These are phyloP conservation scores for Entomobrya proxima DNA, from an alignment of 2,888 invertebrate genomes.

Conservation along the genomic window DNA sequence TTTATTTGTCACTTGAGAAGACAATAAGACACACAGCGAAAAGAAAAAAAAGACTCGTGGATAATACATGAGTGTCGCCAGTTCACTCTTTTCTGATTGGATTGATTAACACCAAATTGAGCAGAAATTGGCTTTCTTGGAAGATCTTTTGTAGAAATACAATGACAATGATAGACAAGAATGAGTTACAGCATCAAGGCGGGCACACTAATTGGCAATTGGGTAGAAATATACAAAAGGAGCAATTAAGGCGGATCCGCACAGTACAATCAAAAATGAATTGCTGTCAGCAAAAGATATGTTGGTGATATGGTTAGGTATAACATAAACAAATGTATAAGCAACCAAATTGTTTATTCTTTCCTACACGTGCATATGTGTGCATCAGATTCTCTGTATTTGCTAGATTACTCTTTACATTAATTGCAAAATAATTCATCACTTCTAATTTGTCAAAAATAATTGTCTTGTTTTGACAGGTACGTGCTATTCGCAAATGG, in stretches of 20 bases:
- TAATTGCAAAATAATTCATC: background rate
- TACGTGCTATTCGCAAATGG: conserved; percentile 82
- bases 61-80: background rate
- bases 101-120: conserved; percentile 59
- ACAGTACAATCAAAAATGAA: no score
- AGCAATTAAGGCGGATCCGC: no score
- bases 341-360: no score
- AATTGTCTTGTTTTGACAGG: conserved; percentile 77
- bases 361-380: no score
- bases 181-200: background rate
- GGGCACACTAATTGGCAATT: background rate
- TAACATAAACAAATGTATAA: no score
- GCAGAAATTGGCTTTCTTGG: conserved; percentile 29
- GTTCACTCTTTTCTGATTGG: conserved; percentile 33
- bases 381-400: no score
- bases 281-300: no score
- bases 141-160: background rate
- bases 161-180: background rate
- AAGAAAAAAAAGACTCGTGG: background rate
- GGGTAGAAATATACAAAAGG: no score
- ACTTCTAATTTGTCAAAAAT: no score
- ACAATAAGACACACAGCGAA: background rate
- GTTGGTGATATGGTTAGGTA: no score
- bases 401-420: no score
- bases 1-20: background rate